Percentiles rank a stretch among this genome's conserved stretches.
These are phyloP conservation scores for Drosophila crucigera DNA, from an alignment of 2,888 invertebrate genomes.

Conservation along the genomic window DNA sequence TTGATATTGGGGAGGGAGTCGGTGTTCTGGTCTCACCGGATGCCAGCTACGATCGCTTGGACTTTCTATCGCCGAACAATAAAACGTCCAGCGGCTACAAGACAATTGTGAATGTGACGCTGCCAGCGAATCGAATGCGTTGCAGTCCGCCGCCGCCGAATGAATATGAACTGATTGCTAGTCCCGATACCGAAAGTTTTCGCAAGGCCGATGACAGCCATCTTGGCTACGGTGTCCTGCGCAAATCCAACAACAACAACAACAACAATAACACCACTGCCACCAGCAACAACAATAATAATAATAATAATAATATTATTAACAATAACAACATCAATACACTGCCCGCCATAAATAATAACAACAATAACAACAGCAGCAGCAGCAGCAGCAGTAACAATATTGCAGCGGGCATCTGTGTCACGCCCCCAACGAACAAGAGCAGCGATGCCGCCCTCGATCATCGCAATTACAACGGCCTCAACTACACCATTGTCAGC, in stretches of 20 bases:
- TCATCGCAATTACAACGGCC: constrained; percentile 91
- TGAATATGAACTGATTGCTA: constrained; percentile 92
- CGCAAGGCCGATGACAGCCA: constrained; percentile 92
- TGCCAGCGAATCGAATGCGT: constrained; percentile 83
- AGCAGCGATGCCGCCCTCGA: constrained; percentile 86
- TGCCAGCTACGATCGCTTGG: constrained; percentile 91
- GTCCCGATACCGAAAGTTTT: constrained; percentile 88
- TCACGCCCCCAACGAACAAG: constrained; percentile 51
- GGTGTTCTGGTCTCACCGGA: constrained; percentile 67
- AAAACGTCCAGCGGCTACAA: constrained; percentile 90
- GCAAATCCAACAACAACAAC: constrained; percentile 87
- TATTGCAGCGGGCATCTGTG: constrained; percentile 9
- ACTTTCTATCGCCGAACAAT: constrained; percentile 92
- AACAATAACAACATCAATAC: constrained; percentile 34
- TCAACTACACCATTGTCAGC: constrained; percentile 93
- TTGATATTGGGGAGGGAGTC: constrained; percentile 80
- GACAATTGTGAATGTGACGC: constrained; percentile 88
- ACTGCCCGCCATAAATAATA: constrained; percentile 49
- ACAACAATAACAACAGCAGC: constrained; percentile 17
- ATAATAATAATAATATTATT: constrained; percentile 27
- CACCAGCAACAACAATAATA: constrained; percentile 35
- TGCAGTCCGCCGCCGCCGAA: constrained; percentile 86
- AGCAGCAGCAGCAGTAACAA: constrained; percentile 24
- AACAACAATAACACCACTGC: constrained; percentile 25
- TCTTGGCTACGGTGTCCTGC: constrained; percentile 91